Evolutionary conservation across 1,140 invertebrate species (phyloP).

Genomic region (Tetragnatha versicolor): DNA sequence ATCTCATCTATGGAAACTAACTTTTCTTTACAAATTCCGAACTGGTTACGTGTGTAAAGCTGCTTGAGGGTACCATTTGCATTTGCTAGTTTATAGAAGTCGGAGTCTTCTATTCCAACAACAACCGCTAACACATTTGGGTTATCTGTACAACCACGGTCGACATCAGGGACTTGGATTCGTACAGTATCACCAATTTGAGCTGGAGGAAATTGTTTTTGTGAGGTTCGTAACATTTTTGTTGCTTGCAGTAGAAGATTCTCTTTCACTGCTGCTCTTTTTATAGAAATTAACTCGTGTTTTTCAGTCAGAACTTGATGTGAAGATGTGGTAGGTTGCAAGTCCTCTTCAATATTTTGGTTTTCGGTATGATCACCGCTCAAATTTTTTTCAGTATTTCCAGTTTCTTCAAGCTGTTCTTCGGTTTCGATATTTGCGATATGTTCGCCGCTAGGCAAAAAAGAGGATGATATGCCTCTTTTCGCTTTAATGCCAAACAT

Average conservation of each 20-base stretch:
- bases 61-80: conserved; percentile 44
- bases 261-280: conserved; percentile 44
- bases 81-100: conserved; percentile 51
- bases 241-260: conserved; percentile 45
- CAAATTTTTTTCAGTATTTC: conserved; percentile 14
- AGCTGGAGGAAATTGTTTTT: conserved; percentile 36
- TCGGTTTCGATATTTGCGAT: conserved; percentile 37
- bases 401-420: conserved; percentile 32
- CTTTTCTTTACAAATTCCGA: conserved; percentile 50
- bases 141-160: conserved; percentile 7
- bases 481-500: conserved; percentile 37
- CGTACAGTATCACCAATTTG: conserved; percentile 17
- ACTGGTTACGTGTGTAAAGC: conserved; percentile 45
- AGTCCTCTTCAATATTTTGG: conserved; percentile 42
- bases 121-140: conserved; percentile 35
- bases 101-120: conserved; percentile 41
- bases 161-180: conserved; percentile 42
- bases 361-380: conserved; percentile 17
- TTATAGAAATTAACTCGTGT: conserved; percentile 49
- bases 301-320: conserved; percentile 40
- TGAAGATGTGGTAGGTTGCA: conserved; percentile 39
- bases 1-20: conserved; percentile 49
- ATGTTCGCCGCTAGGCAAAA: conserved; percentile 17
- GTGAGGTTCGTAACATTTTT: conserved; percentile 45
- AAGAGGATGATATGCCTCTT: conserved; percentile 13